Evolutionary conservation across 2,797 vertebrate genomes (phyloP).

Genomic region (Lepus oiostolus): DNA sequence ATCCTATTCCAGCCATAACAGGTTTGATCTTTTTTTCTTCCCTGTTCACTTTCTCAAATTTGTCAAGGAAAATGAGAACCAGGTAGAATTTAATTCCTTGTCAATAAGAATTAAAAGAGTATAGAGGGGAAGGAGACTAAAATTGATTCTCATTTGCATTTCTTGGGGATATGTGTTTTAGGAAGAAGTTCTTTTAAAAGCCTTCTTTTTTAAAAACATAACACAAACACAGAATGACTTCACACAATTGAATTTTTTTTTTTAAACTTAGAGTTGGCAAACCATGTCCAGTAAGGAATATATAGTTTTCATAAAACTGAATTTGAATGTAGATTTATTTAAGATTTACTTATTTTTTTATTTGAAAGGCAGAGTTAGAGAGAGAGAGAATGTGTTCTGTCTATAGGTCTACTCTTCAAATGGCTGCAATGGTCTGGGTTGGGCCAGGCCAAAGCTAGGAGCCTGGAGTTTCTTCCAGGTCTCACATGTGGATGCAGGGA

Average conservation of each 20-base stretch:
- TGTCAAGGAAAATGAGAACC: constrained; percentile 34
- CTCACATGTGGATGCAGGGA: too few relatives aligned
- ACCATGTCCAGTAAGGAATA: constrained; percentile 31
- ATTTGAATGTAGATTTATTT: neutral
- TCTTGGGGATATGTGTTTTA: constrained; percentile 36
- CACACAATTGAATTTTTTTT: constrained; percentile 6
- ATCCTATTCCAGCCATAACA: too few relatives aligned
- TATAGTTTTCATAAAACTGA: neutral
- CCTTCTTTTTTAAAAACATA: neutral
- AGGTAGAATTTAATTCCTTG: neutral
- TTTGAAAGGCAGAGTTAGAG: too few relatives aligned
- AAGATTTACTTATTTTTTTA: too few relatives aligned
- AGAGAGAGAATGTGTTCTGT: too few relatives aligned
- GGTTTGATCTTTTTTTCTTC: neutral
- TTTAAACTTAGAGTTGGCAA: neutral
- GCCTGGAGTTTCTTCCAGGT: too few relatives aligned
- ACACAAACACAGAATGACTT: constrained; percentile 32
- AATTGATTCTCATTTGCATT: neutral
- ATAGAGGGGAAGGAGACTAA: neutral
- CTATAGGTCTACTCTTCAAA: too few relatives aligned
- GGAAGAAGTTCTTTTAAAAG: constrained; percentile 24
- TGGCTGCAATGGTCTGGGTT: too few relatives aligned
- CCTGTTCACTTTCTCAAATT: neutral
- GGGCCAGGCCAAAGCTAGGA: too few relatives aligned
- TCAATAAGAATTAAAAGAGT: constrained; percentile 41